Base-by-base conservation (phyloP, 2,113 vertebrate species). In the Oreochromis spilurus region DNA sequence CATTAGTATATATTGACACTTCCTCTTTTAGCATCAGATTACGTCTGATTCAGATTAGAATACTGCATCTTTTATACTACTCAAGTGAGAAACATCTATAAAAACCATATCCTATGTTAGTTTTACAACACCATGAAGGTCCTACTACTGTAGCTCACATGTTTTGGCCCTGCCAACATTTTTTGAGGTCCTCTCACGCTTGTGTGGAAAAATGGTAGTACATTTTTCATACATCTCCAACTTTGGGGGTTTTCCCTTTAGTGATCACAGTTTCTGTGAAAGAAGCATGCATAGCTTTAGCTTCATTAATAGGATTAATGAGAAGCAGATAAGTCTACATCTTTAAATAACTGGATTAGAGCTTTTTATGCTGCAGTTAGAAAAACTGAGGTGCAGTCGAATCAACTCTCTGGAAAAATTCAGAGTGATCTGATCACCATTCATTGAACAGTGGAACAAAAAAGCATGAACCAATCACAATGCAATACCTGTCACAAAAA, bases 201-300 rank as follows among this genome's bases (percentile, higher is more conserved):
- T 70, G 65, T 6, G 65, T 70, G 36, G 65, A 5, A 70, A 43
- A 70, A 14, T 21, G 7, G n/a, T 5, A 0, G 7, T 16, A 0
- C 11, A 38, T 67, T 67, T n/a, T 14, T 36, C 7, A 40, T 24
- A 40, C 36, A 40, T 40, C n/a, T 67, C 62, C 62, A 40, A 38
- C 19, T 67, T 67, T 67, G 62, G 36, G 7, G 62, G 36, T 43
- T 70, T 40, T 0, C 36, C 62, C n/a, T 67, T 67, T 67, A 67
- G 3, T 21, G 36, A 67, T 40, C 36, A 40, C 62, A 14, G 36
- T 70, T 70, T 43, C 36, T 9, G 12, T 40, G n/a, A 70, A 14
- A 70, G 19, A 1, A 40, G 9, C 36, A 9, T 0, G n/a, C 12
- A 70, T 0, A 0, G n/a, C n/a, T 2, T 70, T 70, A 43, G 2